Conservation (phyloP, 2,797 vertebrate genomes). For the Macrochelys suwanniensis region DNA sequence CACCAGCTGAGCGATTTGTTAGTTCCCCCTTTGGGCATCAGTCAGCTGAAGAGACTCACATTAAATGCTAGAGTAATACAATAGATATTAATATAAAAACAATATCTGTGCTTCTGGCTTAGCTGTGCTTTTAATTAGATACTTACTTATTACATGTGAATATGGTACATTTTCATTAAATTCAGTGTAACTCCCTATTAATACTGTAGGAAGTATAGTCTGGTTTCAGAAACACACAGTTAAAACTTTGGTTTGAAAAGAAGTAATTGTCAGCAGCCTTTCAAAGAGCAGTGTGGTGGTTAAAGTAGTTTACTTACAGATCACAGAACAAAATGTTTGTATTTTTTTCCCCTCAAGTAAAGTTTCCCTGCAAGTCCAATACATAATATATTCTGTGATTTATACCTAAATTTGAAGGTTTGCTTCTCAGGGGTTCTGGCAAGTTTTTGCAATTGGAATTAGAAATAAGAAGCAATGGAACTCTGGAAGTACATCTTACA, state of each 20-base stretch:
- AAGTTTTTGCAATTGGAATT: constrained; percentile 71
- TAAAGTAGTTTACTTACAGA: constrained; percentile 68
- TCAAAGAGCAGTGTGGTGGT: constrained; percentile 54
- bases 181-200: constrained; percentile 74
- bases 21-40: constrained; percentile 84
- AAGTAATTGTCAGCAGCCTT: constrained; percentile 66
- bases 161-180: constrained; percentile 77
- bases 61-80: constrained; percentile 83
- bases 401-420: constrained; percentile 72
- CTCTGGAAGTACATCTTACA: constrained; percentile 60
- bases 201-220: constrained; percentile 70
- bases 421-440: constrained; percentile 69
- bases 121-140: constrained; percentile 80
- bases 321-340: constrained; percentile 59
- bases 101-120: constrained; percentile 79
- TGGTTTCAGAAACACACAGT: constrained; percentile 56
- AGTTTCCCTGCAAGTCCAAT: constrained; percentile 70
- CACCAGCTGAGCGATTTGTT: constrained; percentile 89
- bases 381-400: constrained; percentile 70
- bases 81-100: constrained; percentile 83
- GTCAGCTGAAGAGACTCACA: constrained; percentile 84
- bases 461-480: constrained; percentile 73
- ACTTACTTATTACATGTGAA: constrained; percentile 79
- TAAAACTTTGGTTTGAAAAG: constrained; percentile 74
- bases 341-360: constrained; percentile 67